These are phyloP conservation scores for Tolypeutes matacus DNA, from an alignment of 2,797 vertebrate genomes.

Conservation along the genomic window DNA sequence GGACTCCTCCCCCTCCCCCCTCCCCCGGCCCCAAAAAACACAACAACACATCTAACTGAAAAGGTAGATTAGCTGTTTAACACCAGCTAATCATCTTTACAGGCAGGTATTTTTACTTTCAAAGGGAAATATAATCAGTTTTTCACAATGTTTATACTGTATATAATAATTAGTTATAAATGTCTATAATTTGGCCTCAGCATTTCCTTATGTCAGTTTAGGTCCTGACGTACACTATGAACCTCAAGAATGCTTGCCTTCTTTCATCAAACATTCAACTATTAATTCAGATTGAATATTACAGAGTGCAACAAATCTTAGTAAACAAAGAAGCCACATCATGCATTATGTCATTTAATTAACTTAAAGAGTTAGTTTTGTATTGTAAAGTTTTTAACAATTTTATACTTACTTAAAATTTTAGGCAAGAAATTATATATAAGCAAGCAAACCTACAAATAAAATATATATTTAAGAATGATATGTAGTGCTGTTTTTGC, in stretches of 20 bases:
- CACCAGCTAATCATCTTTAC: not conserved
- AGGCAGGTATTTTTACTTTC: slow-evolving; percentile 11
- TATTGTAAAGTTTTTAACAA: not conserved
- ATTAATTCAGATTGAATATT: not conserved
- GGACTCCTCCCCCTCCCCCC: not conserved
- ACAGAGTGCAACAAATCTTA: not conserved
- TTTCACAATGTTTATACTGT: not conserved
- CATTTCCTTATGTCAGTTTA: not conserved
- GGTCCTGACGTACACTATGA: not conserved
- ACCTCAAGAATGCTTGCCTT: not conserved
- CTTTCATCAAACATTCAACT: not conserved
- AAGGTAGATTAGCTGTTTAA: slow-evolving; percentile 11
- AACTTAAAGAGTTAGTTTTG: not conserved
- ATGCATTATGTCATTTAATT: not conserved
- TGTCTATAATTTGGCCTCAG: not conserved
- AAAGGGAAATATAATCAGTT: not conserved
- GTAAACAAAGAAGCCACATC: not conserved
- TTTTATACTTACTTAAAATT: not conserved
- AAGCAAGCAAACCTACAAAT: not conserved
- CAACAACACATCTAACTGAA: not conserved
- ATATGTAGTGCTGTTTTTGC: no score
- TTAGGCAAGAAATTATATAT: not conserved
- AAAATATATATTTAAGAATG: no score
- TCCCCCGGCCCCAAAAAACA: no score
- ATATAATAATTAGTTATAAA: no score